phyloP scores from a whole-genome alignment of 2,113 vertebrate species.

The Mesocricetus auratus region DNA sequence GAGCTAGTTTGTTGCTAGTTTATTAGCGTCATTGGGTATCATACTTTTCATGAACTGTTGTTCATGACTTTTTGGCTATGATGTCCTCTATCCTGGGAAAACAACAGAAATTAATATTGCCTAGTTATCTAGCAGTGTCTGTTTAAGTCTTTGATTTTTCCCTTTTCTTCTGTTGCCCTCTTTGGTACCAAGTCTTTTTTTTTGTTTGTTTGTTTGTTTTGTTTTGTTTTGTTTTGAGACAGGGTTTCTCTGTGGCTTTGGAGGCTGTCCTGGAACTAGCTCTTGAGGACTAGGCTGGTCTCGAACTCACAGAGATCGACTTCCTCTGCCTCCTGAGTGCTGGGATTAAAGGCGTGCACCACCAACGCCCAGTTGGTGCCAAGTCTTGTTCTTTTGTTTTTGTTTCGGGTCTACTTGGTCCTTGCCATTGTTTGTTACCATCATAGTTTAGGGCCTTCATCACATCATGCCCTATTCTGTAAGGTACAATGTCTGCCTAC shows the following conservation, averaged over 20 bases:
- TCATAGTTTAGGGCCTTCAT: neutral
- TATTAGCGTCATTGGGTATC: neutral
- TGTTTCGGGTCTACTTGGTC: constrained; percentile 6
- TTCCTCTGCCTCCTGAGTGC: no score
- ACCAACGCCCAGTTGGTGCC: no score
- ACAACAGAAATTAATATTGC: neutral
- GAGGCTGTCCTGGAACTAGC: no score
- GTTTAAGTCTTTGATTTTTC: neutral
- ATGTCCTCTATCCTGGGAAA: neutral
- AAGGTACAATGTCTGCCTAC: neutral
- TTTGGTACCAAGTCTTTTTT: neutral
- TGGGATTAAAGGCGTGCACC: no score
- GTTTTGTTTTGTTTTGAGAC: no score
- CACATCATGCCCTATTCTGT: neutral
- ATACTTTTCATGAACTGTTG: neutral
- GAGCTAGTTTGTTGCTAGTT: neutral
- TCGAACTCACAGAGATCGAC: no score
- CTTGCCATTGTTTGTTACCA: neutral
- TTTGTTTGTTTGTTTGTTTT: no score
- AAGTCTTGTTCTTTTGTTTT: constrained; percentile 11
- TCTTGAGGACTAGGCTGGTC: no score
- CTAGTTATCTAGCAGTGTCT: neutral
- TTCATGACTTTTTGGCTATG: neutral
- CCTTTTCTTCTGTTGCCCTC: neutral
- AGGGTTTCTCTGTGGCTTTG: no score